Base-by-base conservation (phyloP, 2,113 vertebrate genomes). In the Apeltes quadracus region DNA sequence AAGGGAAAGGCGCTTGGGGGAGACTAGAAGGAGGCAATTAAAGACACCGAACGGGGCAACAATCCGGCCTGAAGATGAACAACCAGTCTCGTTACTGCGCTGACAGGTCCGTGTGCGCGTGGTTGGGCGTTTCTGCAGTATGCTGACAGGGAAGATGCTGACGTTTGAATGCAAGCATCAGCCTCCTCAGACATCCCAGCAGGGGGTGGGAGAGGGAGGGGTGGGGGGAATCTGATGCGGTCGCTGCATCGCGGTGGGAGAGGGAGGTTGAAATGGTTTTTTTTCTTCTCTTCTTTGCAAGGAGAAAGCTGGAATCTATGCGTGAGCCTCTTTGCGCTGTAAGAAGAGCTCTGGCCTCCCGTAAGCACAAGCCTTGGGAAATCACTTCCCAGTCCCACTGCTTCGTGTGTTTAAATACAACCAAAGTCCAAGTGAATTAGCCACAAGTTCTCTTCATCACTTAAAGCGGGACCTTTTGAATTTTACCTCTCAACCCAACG, bases 111-210 rank as follows among this genome's bases (percentile, higher is more conserved):
- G 43, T 46, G 36, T 56, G 51, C 54, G 50, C 39, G 27, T 59
- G 39, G 53, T 41, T 44, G 48, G 38, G 22, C 41, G 34, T 63
- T 14, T 39, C 9, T 66, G 66, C 54, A 41, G 72, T 38, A 53
- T 68, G 71, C 70, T 68, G 76, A 79, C 76, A 56, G 69, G 29
- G 70, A n/a, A n/a, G n/a, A n/a, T 70, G 75, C 76, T 67, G 69
- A 66, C 29, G 57, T 69, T 32, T 71, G 56, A 7, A 11, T 27
- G 68, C 44, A 69, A 55, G 63, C 22, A 61, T 70, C 54, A n/a
- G 59, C 56, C 43, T 62, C 69, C 29, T 64, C 58, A 61, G 58
- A 76, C 69, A 39, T 51, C 43, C 44, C 71, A n/a, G 65, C 48
- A 56, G 70, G 41, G 66, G 55, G 16, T 34, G 32, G 18, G 41